Base-by-base conservation (phyloP, 2,888 invertebrate species). In the Papilio demoleus region DNA sequence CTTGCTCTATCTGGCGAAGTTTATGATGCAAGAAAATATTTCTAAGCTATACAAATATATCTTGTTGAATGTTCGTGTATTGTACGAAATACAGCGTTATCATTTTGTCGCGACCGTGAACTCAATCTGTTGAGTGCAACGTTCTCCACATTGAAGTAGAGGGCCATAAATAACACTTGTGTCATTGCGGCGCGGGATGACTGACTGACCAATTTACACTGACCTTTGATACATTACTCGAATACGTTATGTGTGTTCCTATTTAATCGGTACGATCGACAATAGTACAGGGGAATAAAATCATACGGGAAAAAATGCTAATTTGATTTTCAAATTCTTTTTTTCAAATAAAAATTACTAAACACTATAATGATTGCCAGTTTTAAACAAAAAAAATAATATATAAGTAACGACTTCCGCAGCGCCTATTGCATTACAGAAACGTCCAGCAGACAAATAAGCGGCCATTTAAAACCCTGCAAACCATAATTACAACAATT, bases 401-500 rank as follows among this genome's bases (percentile, higher is more conserved):
- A 71, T 78, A 72, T 74, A 77, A 77, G 71, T 76, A 82, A 83
- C 79, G 76, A 84, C 82, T 86, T 87, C 85, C 87, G 86, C 80
- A 74, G 74, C 73, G 66, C 65, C 72, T 72, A 68, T 65, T 70
- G 72, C 73, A 75, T 74, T 73, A 81, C 73, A 72, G 77, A 76
- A 80, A 79, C 78, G 80, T 79, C 79, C 72, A 74, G 72, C 80
- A 82, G 83, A 85, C 81, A 87, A 86, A 89, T 86, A 86, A 76
- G 78, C 73, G 72, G 81, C 81, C 84, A 88, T 90, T 89, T 84
- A 87, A 87, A 88, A 83, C 78, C 76, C 84, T 84, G 90, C 90
- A 82, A 88, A 86, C 82, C 86, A 83, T 91, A 90, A 91, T 90
- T 81, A 85, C 89, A 81, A 86, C 87, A 90, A 92, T 92, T 91